Evolutionary conservation across 2,113 vertebrate species (phyloP).

Genomic region (Empidonax traillii): DNA sequence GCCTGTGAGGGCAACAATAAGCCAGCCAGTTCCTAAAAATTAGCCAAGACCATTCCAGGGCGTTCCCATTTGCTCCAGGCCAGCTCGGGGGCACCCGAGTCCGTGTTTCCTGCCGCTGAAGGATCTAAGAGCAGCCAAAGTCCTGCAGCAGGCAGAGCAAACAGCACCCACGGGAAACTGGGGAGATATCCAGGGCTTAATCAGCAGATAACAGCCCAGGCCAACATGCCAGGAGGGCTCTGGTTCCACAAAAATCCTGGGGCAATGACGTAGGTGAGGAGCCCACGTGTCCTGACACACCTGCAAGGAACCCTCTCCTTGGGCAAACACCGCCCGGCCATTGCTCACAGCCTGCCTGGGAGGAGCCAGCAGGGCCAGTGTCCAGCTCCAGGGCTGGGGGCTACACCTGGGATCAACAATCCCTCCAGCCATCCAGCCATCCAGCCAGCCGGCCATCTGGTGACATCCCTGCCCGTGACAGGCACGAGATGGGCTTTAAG

Average conservation of each 20-base stretch:
- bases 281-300: neutral
- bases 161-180: neutral
- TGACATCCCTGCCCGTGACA: neutral
- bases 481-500: too few species aligned
- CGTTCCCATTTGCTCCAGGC: fast-evolving
- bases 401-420: neutral
- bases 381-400: neutral
- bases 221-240: neutral
- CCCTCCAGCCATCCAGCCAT: neutral
- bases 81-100: fast-evolving
- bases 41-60: neutral
- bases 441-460: neutral
- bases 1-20: neutral
- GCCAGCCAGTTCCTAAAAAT: neutral
- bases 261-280: neutral
- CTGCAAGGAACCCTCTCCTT: neutral
- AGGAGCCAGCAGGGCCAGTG: fast-evolving
- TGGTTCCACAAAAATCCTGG: neutral
- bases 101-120: neutral
- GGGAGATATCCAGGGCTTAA: neutral
- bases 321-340: neutral
- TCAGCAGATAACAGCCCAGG: neutral
- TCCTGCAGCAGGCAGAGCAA: neutral
- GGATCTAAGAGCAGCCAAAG: neutral
- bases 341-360: neutral